Evolutionary conservation across 2,113 vertebrate genomes (phyloP), one percentile per base, ranked within the genome.

Genomic region (Meleagris gallopavo): DNA sequence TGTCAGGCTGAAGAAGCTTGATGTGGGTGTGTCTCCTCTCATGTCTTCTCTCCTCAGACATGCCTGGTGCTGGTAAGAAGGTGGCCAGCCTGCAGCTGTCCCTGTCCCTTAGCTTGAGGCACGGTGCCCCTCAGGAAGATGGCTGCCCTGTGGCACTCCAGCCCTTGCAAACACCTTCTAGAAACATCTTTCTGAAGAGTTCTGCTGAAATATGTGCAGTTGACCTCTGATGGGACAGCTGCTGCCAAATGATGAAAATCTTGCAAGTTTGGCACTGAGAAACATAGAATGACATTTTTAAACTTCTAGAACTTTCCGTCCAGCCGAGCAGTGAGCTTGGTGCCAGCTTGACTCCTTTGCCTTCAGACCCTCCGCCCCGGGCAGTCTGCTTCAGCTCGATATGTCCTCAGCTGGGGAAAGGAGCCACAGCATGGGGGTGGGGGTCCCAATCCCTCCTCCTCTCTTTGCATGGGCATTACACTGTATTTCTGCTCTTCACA

Each of bases 211-310:
- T 24, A 5, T 2, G 0, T 14, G n/a, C 10, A 32, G 5, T 18
- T 0, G 0, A 2, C 41, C 55, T 41, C 60, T 78, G 77, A 27
- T 55, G 60, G 13, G 4, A 24, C 0, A 5, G 54, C 46, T 15
- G 55, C 72, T 73, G 57, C 83, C 27, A 41, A 34, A 13, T 0
- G 4, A 14, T n/a, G 40, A 58, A 58, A 64, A 70, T 27, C 36
- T 34, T 41, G 11, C 66, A 34, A 27, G 27, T 4, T 24, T 40
- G 54, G 46, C 83, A 41, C 25, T 36, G 29, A 10, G 75, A 55
- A 66, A 71, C 29, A 34, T 9, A n/a, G 58, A 30, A 0, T 3
- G 2, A 22, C 40, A 1, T 4, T 55, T 62, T 55, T 30, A 60
- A 38, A 30, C 32, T 32, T 40, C 21, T 16, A 45, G 36, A 43